phyloP scores from a whole-genome alignment of 2,888 invertebrate genomes.

The Branchellion lobata region DNA sequence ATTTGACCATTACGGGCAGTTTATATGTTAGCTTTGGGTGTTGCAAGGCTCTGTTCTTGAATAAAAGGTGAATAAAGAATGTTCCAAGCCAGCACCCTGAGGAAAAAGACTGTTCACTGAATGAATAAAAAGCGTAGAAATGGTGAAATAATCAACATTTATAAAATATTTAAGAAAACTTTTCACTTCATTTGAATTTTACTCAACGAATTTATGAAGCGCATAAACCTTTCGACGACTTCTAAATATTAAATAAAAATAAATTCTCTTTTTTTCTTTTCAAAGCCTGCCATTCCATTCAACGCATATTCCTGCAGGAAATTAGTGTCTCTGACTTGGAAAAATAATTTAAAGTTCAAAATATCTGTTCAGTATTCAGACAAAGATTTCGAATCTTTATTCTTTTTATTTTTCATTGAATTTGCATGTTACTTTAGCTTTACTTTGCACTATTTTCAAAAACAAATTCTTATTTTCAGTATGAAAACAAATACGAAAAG shows the following conservation, averaged over 20 bases:
- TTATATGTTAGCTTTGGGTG: neutral
- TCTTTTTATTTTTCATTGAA: neutral
- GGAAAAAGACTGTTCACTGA: too few relatives aligned
- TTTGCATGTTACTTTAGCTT: neutral
- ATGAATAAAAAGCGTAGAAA: too few relatives aligned
- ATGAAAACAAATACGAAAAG: too few relatives aligned
- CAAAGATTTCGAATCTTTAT: neutral
- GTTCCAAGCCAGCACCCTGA: too few relatives aligned
- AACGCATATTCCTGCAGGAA: neutral
- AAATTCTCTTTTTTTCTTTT: neutral
- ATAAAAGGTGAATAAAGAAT: neutral
- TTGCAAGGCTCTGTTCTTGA: neutral
- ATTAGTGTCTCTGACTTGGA: neutral
- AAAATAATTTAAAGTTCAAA: neutral
- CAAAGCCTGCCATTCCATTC: neutral
- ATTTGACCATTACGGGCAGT: too few relatives aligned
- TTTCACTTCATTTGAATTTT: too few relatives aligned
- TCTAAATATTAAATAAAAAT: neutral
- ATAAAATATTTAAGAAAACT: too few relatives aligned
- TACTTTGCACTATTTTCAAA: too few relatives aligned
- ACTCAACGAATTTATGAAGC: too few relatives aligned
- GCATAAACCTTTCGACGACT: neutral
- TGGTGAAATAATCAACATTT: too few relatives aligned
- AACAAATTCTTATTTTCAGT: too few relatives aligned
- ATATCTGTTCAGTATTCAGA: neutral